Conservation (phyloP, 1,140 invertebrate species). For the Zaprionus davidi region DNA sequence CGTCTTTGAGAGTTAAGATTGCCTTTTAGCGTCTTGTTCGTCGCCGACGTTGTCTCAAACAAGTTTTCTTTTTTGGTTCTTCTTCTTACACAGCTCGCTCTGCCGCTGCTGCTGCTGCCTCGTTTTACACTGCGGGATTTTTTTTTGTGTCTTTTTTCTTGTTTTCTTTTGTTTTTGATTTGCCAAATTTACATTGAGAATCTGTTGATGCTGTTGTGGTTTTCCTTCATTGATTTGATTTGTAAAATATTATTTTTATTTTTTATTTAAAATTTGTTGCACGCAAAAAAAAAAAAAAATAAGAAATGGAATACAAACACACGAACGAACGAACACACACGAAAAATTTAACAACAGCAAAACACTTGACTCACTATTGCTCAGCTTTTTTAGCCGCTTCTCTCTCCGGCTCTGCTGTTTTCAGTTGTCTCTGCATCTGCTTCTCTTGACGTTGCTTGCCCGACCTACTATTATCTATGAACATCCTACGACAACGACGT, state of each 20-base stretch:
- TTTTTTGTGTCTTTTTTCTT: conserved; percentile 35
- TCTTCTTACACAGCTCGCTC: conserved; percentile 43
- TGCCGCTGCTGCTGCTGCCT: conserved; percentile 39
- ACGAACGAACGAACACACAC: conserved; percentile 36
- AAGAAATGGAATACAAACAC: conserved; percentile 24
- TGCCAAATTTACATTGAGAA: conserved; percentile 28
- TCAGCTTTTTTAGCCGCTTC: conserved; percentile 52
- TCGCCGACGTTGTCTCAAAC: conserved; percentile 64
- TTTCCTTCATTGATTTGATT: neutral
- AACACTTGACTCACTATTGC: conserved; percentile 62
- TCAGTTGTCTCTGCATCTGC: conserved; percentile 34
- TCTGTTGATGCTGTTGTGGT: conserved; percentile 8
- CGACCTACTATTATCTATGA: conserved; percentile 60
- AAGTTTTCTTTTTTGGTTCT: conserved; percentile 74
- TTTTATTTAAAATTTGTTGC: conserved; percentile 20
- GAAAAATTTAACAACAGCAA: conserved; percentile 70
- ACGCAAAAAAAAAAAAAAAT: conserved; percentile 16
- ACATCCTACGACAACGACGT: conserved; percentile 37
- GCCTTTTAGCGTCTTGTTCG: conserved; percentile 55
- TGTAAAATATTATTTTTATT: conserved; percentile 3
- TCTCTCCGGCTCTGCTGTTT: conserved; percentile 49
- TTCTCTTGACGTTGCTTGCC: conserved; percentile 50
- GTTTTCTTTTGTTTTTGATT: conserved; percentile 28
- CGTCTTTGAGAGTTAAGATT: conserved; percentile 40
- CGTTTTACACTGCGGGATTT: conserved; percentile 57